Evolutionary conservation across 92 coral and sea anemone species (phyloP), one percentile per base, ranked within the genome.

Genomic region (Porites rus): DNA sequence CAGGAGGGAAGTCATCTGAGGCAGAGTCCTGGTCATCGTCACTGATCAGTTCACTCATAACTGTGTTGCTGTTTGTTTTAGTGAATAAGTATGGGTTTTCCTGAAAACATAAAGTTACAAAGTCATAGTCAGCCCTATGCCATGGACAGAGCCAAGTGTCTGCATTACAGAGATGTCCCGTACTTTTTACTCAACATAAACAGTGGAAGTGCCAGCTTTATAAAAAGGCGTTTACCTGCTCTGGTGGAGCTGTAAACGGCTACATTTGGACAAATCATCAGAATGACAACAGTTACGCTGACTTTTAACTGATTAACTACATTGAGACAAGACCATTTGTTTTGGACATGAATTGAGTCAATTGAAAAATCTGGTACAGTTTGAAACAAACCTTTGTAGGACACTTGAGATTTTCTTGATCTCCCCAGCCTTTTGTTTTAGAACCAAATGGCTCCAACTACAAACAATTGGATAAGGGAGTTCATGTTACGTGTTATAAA

Each of bases 391-490:
- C 98, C 92, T 92, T 54, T 7, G 90, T 46, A 14, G 95, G 95
- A 19, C 98, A 96, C 64, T 82, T 76, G 10, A 94, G 76, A 5
- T 65, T 28, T 85, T 91, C 91, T 12, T 75, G 84, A 20, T 76
- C 81, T 71, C 80, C 79, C 98, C 96, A 94, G 19, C 59, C 50
- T 59, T 81, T 87, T 46, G 81, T 59, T 78, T 96, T 96, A 21
- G 84, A 84, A n/a, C 92, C 92, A 21, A 83, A 51, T 8, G 92
- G 90, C 75, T 94, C 96, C 75, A 96, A 66, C 98, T 96, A 65
- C 16, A 75, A 82, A 18, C 51, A 75, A 52, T 46, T 46, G n/a
- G 50, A 58, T 56, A 56, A 51, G 61, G 0, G 69, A 8, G 1
- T n/a, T n/a, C 8, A 71, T 64, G 46, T 38, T 38, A 38, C 6